These are phyloP conservation scores for Grantiella picta DNA, from an alignment of 2,113 vertebrate genomes.

Conservation along the genomic window DNA sequence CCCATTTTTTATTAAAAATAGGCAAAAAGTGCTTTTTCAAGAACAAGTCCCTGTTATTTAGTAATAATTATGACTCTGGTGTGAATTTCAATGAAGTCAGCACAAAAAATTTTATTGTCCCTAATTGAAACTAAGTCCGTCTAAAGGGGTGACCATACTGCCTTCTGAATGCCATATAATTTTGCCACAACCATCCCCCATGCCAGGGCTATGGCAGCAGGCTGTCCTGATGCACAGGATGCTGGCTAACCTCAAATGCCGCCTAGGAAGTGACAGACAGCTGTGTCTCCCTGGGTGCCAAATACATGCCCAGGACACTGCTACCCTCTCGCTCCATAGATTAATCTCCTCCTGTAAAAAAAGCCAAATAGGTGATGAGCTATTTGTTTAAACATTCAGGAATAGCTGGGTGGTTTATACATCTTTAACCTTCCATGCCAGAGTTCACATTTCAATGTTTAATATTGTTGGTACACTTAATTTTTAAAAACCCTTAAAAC, in stretches of 20 bases:
- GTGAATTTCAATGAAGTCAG: background rate
- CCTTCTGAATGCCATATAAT: background rate
- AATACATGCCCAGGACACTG: background rate
- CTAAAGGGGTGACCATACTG: background rate
- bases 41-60: background rate
- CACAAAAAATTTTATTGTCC: background rate
- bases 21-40: background rate
- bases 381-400: background rate
- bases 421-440: background rate
- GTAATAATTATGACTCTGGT: background rate
- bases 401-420: background rate
- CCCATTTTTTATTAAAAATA: background rate
- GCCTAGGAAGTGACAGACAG: background rate
- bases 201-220: background rate
- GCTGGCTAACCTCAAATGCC: background rate
- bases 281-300: background rate
- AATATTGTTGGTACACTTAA: background rate
- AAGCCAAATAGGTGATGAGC: background rate
- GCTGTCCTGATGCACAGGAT: background rate
- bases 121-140: background rate
- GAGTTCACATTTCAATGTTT: background rate
- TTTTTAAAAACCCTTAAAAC: background rate
- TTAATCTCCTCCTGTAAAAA: background rate
- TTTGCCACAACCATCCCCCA: background rate
- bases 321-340: rapidly evolving